These are phyloP conservation scores for Proterorhinus semilunaris DNA, from an alignment of 2,113 vertebrate genomes.

Conservation along the genomic window DNA sequence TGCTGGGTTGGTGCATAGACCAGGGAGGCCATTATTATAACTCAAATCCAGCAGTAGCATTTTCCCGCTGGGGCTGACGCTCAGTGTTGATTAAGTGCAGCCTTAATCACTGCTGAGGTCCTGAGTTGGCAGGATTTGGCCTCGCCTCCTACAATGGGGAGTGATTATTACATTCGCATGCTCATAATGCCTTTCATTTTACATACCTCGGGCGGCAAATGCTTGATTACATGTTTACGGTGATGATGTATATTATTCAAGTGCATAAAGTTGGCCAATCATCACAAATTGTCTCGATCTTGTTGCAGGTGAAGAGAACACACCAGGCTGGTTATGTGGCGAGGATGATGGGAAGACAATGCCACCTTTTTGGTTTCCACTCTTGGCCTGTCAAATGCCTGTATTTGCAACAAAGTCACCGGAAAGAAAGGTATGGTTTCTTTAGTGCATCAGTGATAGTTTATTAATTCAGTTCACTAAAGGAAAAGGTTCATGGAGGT, in stretches of 20 bases:
- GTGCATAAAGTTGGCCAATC: conserved; percentile 11
- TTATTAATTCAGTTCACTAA: background rate
- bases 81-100: conserved; percentile 65
- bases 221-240: conserved; percentile 30
- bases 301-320: conserved; percentile 88
- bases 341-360: conserved; percentile 86
- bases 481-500: background rate
- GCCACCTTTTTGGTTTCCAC: conserved; percentile 84
- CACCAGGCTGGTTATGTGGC: conserved; percentile 87
- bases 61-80: conserved; percentile 52
- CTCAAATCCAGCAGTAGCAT: conserved; percentile 46
- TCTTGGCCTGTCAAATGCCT: conserved; percentile 83
- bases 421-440: conserved; percentile 70
- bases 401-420: conserved; percentile 84
- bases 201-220: conserved; percentile 18
- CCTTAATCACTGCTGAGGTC: conserved; percentile 55
- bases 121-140: conserved; percentile 39
- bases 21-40: conserved; percentile 50
- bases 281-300: conserved; percentile 12
- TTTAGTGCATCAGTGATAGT: background rate
- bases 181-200: conserved; percentile 48
- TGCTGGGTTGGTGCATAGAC: conserved; percentile 20
- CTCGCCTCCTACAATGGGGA: conserved; percentile 33
- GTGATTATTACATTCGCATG: conserved; percentile 51
- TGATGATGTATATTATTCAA: conserved; percentile 30